Percentiles rank a stretch among this genome's conserved stretches.
Conservation (phyloP, 2,888 invertebrate species). For the Drosophila meridionalis region DNA sequence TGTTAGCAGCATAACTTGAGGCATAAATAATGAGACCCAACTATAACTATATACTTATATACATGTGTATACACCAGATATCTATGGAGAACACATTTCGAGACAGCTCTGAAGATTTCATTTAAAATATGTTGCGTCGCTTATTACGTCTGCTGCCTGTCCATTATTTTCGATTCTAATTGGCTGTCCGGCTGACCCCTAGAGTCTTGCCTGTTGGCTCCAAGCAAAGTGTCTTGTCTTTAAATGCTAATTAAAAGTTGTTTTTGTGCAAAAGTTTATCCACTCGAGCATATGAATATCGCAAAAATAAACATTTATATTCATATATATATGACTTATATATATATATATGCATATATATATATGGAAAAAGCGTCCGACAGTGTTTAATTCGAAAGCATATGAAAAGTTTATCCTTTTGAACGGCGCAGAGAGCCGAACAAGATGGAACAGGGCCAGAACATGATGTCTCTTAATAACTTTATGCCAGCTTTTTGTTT, state of each 20-base stretch:
- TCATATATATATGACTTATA: background rate
- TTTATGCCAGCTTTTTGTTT: conserved; percentile 75
- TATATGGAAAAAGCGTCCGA: conserved; percentile 39
- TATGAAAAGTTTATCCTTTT: conserved; percentile 75
- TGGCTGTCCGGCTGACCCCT: conserved; percentile 39
- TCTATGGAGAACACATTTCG: conserved; percentile 12
- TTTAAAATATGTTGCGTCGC: conserved; percentile 35
- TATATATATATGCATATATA: background rate
- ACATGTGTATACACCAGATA: conserved; percentile 21
- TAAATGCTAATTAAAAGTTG: conserved; percentile 76
- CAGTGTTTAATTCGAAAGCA: conserved; percentile 74
- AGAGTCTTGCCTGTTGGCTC: conserved; percentile 11
- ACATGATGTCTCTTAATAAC: conserved; percentile 76
- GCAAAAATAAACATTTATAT: conserved; percentile 57
- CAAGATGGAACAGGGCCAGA: conserved; percentile 26
- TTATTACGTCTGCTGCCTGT: conserved; percentile 18
- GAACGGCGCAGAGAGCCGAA: conserved; percentile 8
- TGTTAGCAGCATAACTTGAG: conserved; percentile 72
- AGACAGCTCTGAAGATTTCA: conserved; percentile 24
- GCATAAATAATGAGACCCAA: conserved; percentile 72
- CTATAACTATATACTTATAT: conserved; percentile 63
- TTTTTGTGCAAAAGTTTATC: conserved; percentile 66
- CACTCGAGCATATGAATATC: conserved; percentile 60
- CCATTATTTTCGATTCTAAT: conserved; percentile 47
- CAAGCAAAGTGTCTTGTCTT: conserved; percentile 51